Base-by-base conservation (phyloP, 2,797 vertebrate species). In the Euphonia xanthogaster region DNA sequence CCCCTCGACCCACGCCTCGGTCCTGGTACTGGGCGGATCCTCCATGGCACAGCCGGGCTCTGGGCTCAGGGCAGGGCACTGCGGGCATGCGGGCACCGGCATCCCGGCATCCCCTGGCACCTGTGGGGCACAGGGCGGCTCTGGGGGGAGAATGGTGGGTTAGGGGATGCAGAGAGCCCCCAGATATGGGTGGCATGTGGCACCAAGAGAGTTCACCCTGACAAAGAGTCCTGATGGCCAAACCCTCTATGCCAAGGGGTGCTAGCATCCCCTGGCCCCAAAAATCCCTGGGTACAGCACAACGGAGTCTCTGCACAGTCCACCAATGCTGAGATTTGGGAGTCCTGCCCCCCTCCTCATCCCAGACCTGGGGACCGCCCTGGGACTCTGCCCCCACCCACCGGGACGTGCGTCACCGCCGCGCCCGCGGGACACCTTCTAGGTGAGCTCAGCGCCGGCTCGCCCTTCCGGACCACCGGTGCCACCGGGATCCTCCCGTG, bases 21-120 rank as follows among this genome's bases (percentile, higher is more conserved):
- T 65, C 12, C 48, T 18, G 0, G 94, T 30, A 28, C 85, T 2
- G 0, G 70, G 45, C 0, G 12, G 39, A 25, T 97, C 97, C 88
- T 98, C 98, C 95, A 99, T 98, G 97, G 98, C 95, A 18, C 33
- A 95, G 82, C 98, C 86, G 10, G 98, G 96, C 45, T 90, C 97
- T 5, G 97, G 88, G 94, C 98, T 99, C 95, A 98, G 97, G 37
- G 96, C 95, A 31, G 94, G 97, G 97, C 4, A 78, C 96, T 30
- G 98, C 67, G 9, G 96, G 70, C 70, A 98, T 23, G 96, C 71
- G 35, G 97, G 98, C 86, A 98, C 98, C 0, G 98, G 96, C 94
- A 98, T 98, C 57, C 98, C 98, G 92, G 98, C 98, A 98, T 99
- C 94, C 90, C 97, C 96, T 23, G 97, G 98, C 96, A 98, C 93